These are phyloP conservation scores for Naso thynnoides DNA, from an alignment of 2,797 vertebrate species.

Conservation along the genomic window DNA sequence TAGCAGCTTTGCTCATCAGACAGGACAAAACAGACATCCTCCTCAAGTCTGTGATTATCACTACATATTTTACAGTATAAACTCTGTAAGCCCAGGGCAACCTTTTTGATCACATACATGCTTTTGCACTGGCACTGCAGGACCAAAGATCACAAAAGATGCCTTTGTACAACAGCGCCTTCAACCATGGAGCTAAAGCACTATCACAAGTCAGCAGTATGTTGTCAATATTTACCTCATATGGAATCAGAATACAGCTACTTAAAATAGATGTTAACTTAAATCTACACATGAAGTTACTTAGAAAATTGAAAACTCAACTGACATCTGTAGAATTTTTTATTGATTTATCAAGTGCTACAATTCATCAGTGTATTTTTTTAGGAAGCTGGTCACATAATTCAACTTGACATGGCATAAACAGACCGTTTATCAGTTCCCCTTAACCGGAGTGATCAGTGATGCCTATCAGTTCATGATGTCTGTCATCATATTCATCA, in stretches of 20 bases:
- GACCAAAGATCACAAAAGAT: not conserved
- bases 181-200: not conserved
- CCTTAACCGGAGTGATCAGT: slow-evolving; percentile 20
- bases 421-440: slow-evolving; percentile 33
- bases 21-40: not conserved
- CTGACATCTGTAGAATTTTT: not conserved
- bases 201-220: no score
- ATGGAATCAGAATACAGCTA: no score
- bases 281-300: not conserved
- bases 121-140: slow-evolving; percentile 8
- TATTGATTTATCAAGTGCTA: not conserved
- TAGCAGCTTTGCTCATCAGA: not conserved
- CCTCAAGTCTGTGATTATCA: slow-evolving; percentile 10
- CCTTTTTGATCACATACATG: not conserved
- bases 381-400: not conserved
- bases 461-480: slow-evolving; percentile 13
- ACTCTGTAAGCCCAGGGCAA: slow-evolving; percentile 21
- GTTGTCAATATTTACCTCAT: no score
- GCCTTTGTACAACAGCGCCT: not conserved
- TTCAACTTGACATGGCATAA: slow-evolving; percentile 32
- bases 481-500: slow-evolving; percentile 40
- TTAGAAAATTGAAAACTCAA: not conserved
- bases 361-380: not conserved
- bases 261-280: no score
- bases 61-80: slow-evolving; percentile 11